phyloP scores from a whole-genome alignment of 1,140 invertebrate species.

The Diorhabda sublineata region DNA sequence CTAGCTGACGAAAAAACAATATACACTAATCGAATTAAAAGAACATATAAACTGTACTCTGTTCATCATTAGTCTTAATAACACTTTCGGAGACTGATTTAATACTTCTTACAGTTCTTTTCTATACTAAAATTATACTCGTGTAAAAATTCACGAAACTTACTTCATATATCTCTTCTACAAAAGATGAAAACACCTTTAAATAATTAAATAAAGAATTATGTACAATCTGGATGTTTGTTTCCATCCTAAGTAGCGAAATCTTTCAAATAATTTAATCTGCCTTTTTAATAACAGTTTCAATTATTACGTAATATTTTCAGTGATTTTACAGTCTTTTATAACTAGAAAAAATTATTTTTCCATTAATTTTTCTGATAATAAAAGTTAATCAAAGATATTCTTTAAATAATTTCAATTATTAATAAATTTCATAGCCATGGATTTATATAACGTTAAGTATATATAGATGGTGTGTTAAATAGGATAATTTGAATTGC shows the following conservation, averaged over 20 bases:
- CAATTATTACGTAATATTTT: background rate
- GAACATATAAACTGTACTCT: background rate
- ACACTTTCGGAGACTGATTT: background rate
- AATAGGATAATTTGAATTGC: too few species aligned
- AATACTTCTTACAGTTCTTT: background rate
- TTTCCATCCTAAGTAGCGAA: slow-evolving; percentile 5
- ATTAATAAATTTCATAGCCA: too few species aligned
- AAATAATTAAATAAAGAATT: background rate
- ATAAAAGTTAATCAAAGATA: too few species aligned
- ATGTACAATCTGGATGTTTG: background rate
- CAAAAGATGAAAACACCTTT: background rate
- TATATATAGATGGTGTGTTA: too few species aligned
- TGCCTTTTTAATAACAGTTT: background rate
- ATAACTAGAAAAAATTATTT: too few species aligned
- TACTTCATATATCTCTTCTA: background rate
- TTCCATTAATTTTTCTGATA: too few species aligned
- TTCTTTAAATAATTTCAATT: too few species aligned
- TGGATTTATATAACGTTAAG: too few species aligned
- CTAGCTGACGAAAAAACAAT: background rate
- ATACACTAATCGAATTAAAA: background rate
- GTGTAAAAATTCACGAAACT: slow-evolving; percentile 8
- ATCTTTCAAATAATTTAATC: slow-evolving; percentile 5
- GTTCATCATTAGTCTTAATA: background rate
- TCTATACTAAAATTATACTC: slow-evolving; percentile 2
- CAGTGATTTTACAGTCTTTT: background rate